Percentiles rank a stretch among this genome's conserved stretches.
Conservation (phyloP, 2,888 invertebrate genomes). For the Amphipoea oculea region DNA sequence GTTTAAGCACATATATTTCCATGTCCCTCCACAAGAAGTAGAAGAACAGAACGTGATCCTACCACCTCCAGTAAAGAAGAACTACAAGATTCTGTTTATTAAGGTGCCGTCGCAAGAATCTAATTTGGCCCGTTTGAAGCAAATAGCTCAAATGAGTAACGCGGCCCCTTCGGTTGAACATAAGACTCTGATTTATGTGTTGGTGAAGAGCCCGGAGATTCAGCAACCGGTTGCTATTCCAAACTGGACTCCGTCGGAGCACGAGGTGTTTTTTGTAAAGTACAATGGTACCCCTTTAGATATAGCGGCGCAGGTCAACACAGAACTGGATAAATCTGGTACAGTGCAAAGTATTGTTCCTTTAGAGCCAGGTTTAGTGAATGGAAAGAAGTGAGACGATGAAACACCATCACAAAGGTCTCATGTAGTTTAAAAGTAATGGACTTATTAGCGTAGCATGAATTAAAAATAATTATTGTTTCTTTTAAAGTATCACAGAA, state of each 20-base stretch:
- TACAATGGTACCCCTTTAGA: constrained; percentile 76
- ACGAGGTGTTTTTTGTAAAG: constrained; percentile 94
- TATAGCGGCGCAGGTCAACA: constrained; percentile 59
- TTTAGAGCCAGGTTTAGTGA: constrained; percentile 66
- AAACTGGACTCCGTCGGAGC: constrained; percentile 82
- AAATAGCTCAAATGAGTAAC: constrained; percentile 91
- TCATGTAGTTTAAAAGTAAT: constrained; percentile 1
- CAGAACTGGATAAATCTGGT: constrained; percentile 55
- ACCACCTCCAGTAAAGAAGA: constrained; percentile 90
- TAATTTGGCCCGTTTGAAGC: constrained; percentile 71
- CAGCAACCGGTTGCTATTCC: constrained; percentile 77
- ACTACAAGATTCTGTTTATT: constrained; percentile 94
- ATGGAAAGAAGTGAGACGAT: constrained; percentile 52
- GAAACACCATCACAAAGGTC: not conserved
- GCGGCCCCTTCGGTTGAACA: constrained; percentile 91
- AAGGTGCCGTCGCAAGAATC: constrained; percentile 92
- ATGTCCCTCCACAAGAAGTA: constrained; percentile 93
- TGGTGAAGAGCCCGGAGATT: constrained; percentile 93
- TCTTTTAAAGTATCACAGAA: not conserved
- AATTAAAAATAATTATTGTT: not conserved
- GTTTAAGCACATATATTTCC: constrained; percentile 93
- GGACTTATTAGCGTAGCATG: not conserved
- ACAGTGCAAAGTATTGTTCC: constrained; percentile 55
- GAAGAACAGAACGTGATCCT: constrained; percentile 89
- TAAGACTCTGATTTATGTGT: constrained; percentile 93